Conservation (phyloP, 1,140 invertebrate species). For the Drosophila lacteicornis region DNA sequence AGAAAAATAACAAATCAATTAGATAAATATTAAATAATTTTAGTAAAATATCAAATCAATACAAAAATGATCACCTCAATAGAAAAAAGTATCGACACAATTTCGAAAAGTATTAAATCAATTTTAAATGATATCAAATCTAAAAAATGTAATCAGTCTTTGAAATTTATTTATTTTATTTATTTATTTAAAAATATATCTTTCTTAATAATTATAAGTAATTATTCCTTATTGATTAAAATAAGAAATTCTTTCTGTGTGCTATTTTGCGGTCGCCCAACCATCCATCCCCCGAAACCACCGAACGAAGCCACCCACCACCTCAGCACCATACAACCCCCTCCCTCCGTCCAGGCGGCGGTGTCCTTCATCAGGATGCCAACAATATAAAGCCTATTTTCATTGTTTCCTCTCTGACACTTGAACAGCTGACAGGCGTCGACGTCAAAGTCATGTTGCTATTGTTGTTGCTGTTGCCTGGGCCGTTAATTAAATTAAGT, state of each 20-base stretch:
- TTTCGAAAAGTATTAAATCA: too few relatives aligned
- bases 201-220: too few relatives aligned
- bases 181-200: too few relatives aligned
- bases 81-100: too few relatives aligned
- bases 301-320: conserved; percentile 10
- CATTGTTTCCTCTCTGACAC: conserved; percentile 75
- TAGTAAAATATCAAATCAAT: neutral
- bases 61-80: neutral
- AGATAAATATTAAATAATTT: neutral
- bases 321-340: neutral
- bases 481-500: conserved; percentile 83
- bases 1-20: neutral
- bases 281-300: conserved; percentile 13
- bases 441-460: conserved; percentile 44
- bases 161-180: too few relatives aligned
- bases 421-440: conserved; percentile 76
- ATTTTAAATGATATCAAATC: neutral
- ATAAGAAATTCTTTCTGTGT: neutral
- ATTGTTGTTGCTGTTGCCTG: conserved; percentile 41
- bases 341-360: conserved; percentile 9
- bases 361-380: conserved; percentile 72
- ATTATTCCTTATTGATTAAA: neutral
- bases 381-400: conserved; percentile 81
- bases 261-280: conserved; percentile 10
- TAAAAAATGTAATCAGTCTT: neutral